Conservation (phyloP, 2,888 invertebrate genomes). For the Megamerina dolium region DNA sequence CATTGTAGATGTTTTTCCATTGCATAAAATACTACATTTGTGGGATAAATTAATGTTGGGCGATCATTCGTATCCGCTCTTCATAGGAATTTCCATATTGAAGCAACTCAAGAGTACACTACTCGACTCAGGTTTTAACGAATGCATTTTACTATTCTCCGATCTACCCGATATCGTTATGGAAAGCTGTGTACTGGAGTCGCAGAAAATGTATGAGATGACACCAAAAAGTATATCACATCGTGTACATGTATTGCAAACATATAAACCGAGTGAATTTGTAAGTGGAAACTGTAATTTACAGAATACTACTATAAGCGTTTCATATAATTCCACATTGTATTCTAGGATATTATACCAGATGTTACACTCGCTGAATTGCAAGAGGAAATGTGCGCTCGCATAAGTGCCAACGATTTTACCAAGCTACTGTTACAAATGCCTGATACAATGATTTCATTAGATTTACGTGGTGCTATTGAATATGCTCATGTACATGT, state of each 20-base stretch:
- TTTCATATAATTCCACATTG: neutral
- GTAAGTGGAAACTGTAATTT: too few species aligned
- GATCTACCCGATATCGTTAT: slow-evolving; percentile 97
- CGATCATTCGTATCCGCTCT: slow-evolving; percentile 87
- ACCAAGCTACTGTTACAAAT: slow-evolving; percentile 63
- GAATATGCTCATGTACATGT: slow-evolving; percentile 70
- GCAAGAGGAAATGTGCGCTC: slow-evolving; percentile 69
- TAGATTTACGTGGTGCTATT: slow-evolving; percentile 59
- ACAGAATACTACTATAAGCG: too few species aligned
- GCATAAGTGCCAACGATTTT: slow-evolving; percentile 82
- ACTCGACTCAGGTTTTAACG: slow-evolving; percentile 90
- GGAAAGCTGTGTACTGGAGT: slow-evolving; percentile 83
- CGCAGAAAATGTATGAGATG: slow-evolving; percentile 68
- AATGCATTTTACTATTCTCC: slow-evolving; percentile 96
- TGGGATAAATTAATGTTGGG: slow-evolving; percentile 96
- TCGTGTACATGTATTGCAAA: slow-evolving; percentile 66
- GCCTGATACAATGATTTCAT: slow-evolving; percentile 54
- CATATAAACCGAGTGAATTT: slow-evolving; percentile 37
- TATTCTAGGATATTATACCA: slow-evolving; percentile 56
- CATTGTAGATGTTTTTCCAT: slow-evolving; percentile 87
- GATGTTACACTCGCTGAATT: slow-evolving; percentile 64
- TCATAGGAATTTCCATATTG: slow-evolving; percentile 89
- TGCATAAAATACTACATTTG: slow-evolving; percentile 94
- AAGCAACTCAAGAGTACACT: slow-evolving; percentile 79
- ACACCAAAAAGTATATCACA: slow-evolving; percentile 87